These are phyloP conservation scores for Caenorhabditis parvicauda DNA, from an alignment of 2,888 invertebrate genomes.

Conservation along the genomic window DNA sequence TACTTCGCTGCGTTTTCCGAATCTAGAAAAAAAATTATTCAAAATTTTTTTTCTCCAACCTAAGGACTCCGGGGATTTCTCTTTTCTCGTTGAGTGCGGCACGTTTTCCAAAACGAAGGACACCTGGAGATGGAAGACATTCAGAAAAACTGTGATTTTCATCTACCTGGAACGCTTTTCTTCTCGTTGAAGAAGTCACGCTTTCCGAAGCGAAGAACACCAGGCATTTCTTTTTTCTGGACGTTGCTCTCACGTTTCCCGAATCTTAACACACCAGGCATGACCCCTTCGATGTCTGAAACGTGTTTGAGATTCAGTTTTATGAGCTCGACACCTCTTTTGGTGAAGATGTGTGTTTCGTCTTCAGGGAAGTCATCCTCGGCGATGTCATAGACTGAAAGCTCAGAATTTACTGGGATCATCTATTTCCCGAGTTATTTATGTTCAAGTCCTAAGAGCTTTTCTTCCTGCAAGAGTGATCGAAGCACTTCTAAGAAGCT, in stretches of 20 bases:
- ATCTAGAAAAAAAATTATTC: constrained; percentile 3
- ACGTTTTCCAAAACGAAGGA: constrained; percentile 42
- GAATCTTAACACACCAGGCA: constrained; percentile 59
- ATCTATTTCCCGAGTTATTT: too few species aligned
- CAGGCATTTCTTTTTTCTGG: constrained; percentile 41
- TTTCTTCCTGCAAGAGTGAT: too few species aligned
- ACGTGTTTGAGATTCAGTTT: not conserved
- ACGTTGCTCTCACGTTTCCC: constrained; percentile 44
- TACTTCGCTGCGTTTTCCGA: constrained; percentile 23
- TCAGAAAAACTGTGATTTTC: not conserved
- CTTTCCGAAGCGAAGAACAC: constrained; percentile 43
- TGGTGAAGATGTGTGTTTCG: constrained; percentile 22
- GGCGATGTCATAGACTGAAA: constrained; percentile 30
- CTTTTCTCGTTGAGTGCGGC: constrained; percentile 24
- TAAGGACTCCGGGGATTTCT: constrained; percentile 37
- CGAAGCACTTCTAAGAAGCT: too few species aligned
- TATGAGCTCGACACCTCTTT: constrained; percentile 19
- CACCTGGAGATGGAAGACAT: constrained; percentile 17
- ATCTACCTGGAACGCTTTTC: constrained; percentile 42
- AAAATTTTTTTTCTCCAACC: constrained; percentile 13
- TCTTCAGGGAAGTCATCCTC: constrained; percentile 26
- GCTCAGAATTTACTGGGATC: not conserved
- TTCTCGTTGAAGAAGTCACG: constrained; percentile 33
- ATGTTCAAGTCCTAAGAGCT: too few species aligned
- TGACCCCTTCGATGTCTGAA: constrained; percentile 44